Evolutionary conservation across 2,113 vertebrate species (phyloP).

Genomic region (Bos indicus): DNA sequence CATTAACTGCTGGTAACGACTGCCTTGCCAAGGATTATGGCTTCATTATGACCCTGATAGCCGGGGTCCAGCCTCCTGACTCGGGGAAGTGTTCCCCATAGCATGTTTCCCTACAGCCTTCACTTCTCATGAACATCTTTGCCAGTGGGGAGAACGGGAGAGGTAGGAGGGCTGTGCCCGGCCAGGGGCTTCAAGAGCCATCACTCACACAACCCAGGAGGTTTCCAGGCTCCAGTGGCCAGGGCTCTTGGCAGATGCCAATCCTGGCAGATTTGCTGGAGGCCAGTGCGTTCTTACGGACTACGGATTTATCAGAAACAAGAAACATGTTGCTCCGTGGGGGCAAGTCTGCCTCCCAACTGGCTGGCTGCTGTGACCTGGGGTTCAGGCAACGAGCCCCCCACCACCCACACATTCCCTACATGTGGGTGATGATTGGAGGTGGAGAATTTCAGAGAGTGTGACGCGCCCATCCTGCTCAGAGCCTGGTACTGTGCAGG

Average conservation of each 20-base stretch:
- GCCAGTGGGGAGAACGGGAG: background rate
- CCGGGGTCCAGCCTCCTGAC: constrained; percentile 58
- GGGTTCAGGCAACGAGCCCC: rapidly evolving
- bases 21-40: constrained; percentile 74
- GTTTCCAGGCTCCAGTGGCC: background rate
- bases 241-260: background rate
- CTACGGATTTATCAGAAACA: background rate
- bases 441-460: background rate
- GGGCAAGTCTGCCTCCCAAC: background rate
- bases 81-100: constrained; percentile 50
- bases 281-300: background rate
- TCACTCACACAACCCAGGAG: background rate
- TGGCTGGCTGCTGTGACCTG: background rate
- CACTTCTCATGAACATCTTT: background rate
- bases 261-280: background rate
- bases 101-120: background rate
- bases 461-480: background rate
- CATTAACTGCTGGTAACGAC: constrained; percentile 83
- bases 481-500: background rate
- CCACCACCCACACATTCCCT: background rate
- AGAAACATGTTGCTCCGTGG: background rate
- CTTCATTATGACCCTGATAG: constrained; percentile 74
- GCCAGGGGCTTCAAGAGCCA: background rate
- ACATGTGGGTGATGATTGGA: rapidly evolving
- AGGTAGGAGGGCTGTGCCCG: rapidly evolving